phyloP scores from a whole-genome alignment of 2,888 invertebrate genomes.

The Leptarthrus brevirostris region DNA sequence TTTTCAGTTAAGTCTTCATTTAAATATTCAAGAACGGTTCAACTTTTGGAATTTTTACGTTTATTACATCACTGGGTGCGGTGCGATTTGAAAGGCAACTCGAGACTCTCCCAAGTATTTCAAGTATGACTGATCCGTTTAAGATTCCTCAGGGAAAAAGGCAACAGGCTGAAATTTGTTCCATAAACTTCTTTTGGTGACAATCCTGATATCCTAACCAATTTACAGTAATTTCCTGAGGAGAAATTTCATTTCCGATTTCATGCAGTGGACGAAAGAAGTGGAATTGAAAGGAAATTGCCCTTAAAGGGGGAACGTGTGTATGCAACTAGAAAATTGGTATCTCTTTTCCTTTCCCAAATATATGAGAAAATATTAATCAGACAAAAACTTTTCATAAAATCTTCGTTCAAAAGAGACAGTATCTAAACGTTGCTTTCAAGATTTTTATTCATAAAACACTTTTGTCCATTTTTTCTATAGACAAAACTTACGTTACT shows the following conservation, averaged over 20 bases:
- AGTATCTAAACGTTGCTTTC: too few relatives aligned
- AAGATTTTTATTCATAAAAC: too few relatives aligned
- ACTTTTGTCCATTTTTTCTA: too few relatives aligned
- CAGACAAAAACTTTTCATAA: too few relatives aligned
- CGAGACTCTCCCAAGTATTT: background rate
- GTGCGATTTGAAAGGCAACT: background rate
- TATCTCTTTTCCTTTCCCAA: too few relatives aligned
- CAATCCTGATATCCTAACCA: constrained; percentile 30
- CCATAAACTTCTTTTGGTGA: constrained; percentile 4
- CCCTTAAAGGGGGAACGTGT: background rate
- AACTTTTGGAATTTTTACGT: constrained; percentile 37
- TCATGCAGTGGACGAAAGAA: background rate
- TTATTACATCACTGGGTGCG: constrained; percentile 4
- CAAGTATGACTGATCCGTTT: background rate
- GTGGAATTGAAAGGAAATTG: background rate
- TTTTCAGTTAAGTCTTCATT: constrained; percentile 45
- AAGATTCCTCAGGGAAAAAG: constrained; percentile 6
- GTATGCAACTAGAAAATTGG: background rate
- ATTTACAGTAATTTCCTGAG: constrained; percentile 30
- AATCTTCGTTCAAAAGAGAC: too few relatives aligned
- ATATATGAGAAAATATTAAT: too few relatives aligned
- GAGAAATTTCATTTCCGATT: constrained; percentile 41
- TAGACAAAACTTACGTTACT: too few relatives aligned
- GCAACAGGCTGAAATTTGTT: background rate
- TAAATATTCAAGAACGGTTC: constrained; percentile 45